phyloP scores from a whole-genome alignment of 92 coral and sea anemone genomes.

The Epizoanthus ramosus region DNA sequence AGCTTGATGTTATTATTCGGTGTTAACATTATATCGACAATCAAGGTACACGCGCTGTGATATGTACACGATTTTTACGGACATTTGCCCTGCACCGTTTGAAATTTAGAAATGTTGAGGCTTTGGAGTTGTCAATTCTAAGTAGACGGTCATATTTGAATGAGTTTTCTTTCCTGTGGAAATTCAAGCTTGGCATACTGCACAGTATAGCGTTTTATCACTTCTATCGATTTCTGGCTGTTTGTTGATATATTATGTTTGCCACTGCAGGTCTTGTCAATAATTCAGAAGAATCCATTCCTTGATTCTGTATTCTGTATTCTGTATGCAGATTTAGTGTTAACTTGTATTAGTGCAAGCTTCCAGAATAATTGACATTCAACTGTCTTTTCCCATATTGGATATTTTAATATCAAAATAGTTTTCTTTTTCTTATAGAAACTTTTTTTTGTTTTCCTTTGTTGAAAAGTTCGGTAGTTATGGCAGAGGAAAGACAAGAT shows the following conservation, averaged over 20 bases:
- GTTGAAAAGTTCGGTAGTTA: neutral
- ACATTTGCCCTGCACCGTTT: too few species aligned
- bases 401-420: neutral
- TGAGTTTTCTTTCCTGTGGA: too few species aligned
- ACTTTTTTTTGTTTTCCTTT: neutral
- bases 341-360: neutral
- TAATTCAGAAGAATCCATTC: constrained; percentile 6
- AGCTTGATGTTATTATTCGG: neutral
- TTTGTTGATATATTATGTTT: constrained; percentile 20
- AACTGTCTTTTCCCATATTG: neutral
- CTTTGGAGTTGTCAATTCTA: too few species aligned
- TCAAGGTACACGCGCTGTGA: too few species aligned
- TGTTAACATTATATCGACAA: too few species aligned
- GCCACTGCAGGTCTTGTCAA: constrained; percentile 35
- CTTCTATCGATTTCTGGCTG: neutral
- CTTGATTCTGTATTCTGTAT: constrained; percentile 5
- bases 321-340: neutral
- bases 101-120: too few species aligned
- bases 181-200: too few species aligned
- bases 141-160: too few species aligned
- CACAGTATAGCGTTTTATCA: too few species aligned
- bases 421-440: neutral
- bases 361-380: constrained; percentile 6
- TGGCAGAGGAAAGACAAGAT: neutral
- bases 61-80: too few species aligned